Conservation (phyloP, 2,888 invertebrate genomes). For the Leucophenga montana region DNA sequence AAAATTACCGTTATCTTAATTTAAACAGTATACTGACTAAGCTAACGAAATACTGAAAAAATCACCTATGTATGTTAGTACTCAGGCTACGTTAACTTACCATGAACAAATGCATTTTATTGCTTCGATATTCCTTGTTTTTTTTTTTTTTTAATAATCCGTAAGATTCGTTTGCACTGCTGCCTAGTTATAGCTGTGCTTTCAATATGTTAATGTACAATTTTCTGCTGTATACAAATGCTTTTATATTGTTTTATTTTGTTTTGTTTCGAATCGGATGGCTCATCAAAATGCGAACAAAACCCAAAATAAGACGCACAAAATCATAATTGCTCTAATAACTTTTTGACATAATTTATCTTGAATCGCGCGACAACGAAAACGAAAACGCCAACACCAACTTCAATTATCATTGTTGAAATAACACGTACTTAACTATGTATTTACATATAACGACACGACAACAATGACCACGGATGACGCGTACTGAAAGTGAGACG, state of each 20-base stretch:
- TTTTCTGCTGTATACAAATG: background rate
- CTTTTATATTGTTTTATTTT: conserved; percentile 8
- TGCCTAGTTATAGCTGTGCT: background rate
- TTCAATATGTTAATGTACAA: conserved; percentile 11
- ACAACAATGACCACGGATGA: no score
- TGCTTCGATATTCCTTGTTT: background rate
- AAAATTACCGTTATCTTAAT: background rate
- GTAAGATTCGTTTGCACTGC: background rate
- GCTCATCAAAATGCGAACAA: background rate
- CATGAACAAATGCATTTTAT: background rate
- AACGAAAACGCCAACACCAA: conserved; percentile 11
- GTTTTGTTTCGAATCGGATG: background rate
- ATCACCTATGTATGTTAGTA: no score
- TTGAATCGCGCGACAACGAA: background rate
- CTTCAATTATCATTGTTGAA: background rate
- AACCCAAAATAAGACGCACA: background rate
- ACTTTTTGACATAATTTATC: conserved; percentile 17
- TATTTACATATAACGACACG: no score
- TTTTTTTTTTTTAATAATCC: background rate
- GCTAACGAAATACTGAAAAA: no score
- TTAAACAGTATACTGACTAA: no score
- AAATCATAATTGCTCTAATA: conserved; percentile 23
- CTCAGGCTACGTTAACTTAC: background rate
- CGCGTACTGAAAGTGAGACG: no score
- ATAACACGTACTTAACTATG: background rate